Evolutionary conservation across 2,888 invertebrate species (phyloP).

Genomic region (Cremastobaeus sp.): DNA sequence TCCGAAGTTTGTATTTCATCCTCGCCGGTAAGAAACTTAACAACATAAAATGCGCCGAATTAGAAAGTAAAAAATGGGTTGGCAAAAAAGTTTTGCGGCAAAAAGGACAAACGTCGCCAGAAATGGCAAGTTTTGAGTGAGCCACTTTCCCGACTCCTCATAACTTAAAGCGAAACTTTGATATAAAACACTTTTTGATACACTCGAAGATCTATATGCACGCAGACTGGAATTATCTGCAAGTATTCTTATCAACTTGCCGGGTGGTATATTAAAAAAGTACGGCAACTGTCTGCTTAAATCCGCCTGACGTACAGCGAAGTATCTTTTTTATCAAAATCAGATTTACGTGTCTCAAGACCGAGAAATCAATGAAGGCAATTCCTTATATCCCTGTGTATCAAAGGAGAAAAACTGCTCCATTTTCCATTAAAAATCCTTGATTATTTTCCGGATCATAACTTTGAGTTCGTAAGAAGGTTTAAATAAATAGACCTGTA

Average conservation of each 20-base stretch:
- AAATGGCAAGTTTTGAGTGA: slow-evolving; percentile 43
- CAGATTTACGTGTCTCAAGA: slow-evolving; percentile 13
- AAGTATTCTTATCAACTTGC: slow-evolving; percentile 32
- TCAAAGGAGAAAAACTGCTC: too few relatives aligned
- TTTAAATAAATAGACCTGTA: too few relatives aligned
- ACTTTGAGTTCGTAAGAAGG: too few relatives aligned
- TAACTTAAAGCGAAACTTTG: slow-evolving; percentile 49
- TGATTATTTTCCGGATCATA: too few relatives aligned
- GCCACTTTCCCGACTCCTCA: slow-evolving; percentile 37
- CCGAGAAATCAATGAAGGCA: slow-evolving; percentile 13
- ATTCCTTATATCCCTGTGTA: too few relatives aligned
- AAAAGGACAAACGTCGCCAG: slow-evolving; percentile 21
- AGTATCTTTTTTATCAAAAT: slow-evolving; percentile 37
- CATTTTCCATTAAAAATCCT: too few relatives aligned
- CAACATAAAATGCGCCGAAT: slow-evolving; percentile 6
- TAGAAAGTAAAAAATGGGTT: slow-evolving; percentile 19
- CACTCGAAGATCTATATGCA: slow-evolving; percentile 30
- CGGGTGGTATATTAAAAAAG: slow-evolving; percentile 49
- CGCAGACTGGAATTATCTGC: slow-evolving; percentile 37
- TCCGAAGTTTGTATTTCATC: neutral
- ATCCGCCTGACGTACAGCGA: slow-evolving; percentile 12
- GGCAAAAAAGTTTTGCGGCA: slow-evolving; percentile 16
- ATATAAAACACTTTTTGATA: slow-evolving; percentile 47
- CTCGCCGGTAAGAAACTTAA: neutral
- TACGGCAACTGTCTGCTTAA: slow-evolving; percentile 29